Evolutionary conservation across 2,113 vertebrate species (phyloP).

Genomic region (Perca schrenkii): DNA sequence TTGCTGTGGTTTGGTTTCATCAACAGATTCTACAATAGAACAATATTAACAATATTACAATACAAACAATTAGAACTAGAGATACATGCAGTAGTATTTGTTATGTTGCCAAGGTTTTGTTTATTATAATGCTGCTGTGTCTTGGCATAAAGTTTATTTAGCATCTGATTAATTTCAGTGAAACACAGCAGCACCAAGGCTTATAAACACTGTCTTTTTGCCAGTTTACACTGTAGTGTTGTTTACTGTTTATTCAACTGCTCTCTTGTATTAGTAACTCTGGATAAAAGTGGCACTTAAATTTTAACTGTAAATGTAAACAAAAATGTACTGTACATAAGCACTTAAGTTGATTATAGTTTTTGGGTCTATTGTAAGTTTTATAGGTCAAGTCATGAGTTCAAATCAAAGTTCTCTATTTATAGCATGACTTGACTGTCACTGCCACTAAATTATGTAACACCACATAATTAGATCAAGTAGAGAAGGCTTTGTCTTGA

Average conservation of each 20-base stretch:
- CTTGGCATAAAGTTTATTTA: not conserved
- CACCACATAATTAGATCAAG: not conserved
- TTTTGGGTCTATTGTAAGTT: not conserved
- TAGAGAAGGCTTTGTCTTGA: not conserved
- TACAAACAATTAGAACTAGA: not conserved
- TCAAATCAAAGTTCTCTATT: not conserved
- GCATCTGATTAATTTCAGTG: not conserved
- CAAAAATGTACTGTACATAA: not conserved
- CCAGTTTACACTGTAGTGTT: not conserved
- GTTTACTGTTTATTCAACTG: conserved; percentile 4
- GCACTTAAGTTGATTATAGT: not conserved
- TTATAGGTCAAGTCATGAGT: not conserved
- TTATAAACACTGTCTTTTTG: not conserved
- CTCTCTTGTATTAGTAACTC: not conserved
- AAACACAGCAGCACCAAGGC: not conserved
- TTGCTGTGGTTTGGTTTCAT: conserved; percentile 20
- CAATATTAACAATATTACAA: too few relatives aligned
- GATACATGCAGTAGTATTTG: not conserved
- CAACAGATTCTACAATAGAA: conserved; percentile 4
- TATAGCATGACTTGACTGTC: conserved; percentile 4
- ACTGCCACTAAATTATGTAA: conserved; percentile 26
- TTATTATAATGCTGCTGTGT: not conserved
- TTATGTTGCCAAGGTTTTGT: conserved; percentile 21
- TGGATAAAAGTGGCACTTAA: not conserved
- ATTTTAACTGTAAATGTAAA: not conserved